These are phyloP conservation scores for Campopleginae sp. DNA, from an alignment of 2,888 invertebrate genomes.

Conservation along the genomic window DNA sequence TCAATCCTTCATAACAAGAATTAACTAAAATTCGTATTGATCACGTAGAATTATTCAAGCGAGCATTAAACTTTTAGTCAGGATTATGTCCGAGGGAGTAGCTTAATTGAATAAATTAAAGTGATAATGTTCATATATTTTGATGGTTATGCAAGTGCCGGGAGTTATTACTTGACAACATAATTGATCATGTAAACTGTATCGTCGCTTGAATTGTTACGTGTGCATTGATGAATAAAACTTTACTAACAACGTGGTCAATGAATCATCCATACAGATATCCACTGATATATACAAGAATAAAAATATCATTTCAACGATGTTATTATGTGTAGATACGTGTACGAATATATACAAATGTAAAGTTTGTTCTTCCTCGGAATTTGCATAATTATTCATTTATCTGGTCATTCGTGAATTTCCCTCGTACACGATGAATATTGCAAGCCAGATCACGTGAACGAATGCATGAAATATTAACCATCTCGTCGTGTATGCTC, in stretches of 20 bases:
- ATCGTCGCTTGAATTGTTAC: neutral
- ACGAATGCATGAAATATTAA: slow-evolving; percentile 57
- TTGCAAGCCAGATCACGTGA: slow-evolving; percentile 68
- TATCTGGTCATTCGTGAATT: slow-evolving; percentile 71
- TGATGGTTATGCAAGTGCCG: neutral
- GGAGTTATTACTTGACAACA: neutral
- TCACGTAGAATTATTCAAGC: neutral
- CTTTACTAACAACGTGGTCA: neutral
- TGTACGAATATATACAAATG: slow-evolving; percentile 64
- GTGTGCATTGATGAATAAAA: slow-evolving; percentile 20
- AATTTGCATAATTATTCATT: slow-evolving; percentile 68
- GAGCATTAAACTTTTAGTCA: neutral
- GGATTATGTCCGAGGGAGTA: neutral
- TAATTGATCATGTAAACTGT: slow-evolving; percentile 9
- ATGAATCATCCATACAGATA: slow-evolving; percentile 9
- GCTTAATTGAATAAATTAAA: slow-evolving; percentile 18
- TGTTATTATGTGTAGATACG: slow-evolving; percentile 56
- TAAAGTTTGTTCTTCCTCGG: slow-evolving; percentile 66
- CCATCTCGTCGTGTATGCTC: slow-evolving; percentile 35
- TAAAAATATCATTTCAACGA: neutral
- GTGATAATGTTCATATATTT: slow-evolving; percentile 3
- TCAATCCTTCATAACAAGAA: neutral
- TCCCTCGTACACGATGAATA: slow-evolving; percentile 70
- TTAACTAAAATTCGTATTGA: neutral
- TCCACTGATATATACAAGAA: neutral